These are phyloP conservation scores for Erebia epiphron DNA, from an alignment of 2,888 invertebrate genomes.

Conservation along the genomic window DNA sequence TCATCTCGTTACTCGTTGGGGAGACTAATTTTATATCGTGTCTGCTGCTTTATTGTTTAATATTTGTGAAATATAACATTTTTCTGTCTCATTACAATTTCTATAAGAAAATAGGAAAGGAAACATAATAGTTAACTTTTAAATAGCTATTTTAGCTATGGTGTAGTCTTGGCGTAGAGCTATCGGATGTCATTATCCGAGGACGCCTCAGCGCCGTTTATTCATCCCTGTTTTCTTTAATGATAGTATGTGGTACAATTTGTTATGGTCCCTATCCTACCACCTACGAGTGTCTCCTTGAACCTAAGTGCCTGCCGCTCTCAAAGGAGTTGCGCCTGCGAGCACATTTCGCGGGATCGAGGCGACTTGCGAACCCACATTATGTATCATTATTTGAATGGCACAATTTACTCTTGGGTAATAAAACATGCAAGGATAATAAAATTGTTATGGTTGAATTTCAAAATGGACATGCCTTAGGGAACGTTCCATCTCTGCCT, in stretches of 20 bases:
- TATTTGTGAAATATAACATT: neutral
- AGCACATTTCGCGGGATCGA: conserved; percentile 57
- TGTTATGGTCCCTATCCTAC: neutral
- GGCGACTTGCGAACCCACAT: conserved; percentile 70
- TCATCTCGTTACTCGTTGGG: conserved; percentile 59
- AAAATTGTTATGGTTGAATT: conserved; percentile 70
- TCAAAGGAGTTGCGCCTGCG: conserved; percentile 28
- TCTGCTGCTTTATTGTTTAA: conserved; percentile 10
- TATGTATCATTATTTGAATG: conserved; percentile 79
- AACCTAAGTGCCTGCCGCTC: conserved; percentile 8
- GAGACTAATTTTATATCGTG: conserved; percentile 40
- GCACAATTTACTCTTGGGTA: conserved; percentile 71
- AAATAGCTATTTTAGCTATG: too few species aligned
- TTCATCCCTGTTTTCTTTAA: neutral
- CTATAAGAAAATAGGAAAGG: neutral
- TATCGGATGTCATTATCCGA: neutral
- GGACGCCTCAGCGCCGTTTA: too few species aligned
- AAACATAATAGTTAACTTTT: neutral
- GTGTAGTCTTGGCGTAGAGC: neutral
- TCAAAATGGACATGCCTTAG: conserved; percentile 54
- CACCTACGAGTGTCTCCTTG: neutral
- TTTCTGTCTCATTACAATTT: neutral
- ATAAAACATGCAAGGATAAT: conserved; percentile 59
- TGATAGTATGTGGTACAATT: neutral
- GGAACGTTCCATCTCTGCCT: neutral